These are phyloP conservation scores for Leptothorax acervorum DNA, from an alignment of 2,888 invertebrate species.

Conservation along the genomic window DNA sequence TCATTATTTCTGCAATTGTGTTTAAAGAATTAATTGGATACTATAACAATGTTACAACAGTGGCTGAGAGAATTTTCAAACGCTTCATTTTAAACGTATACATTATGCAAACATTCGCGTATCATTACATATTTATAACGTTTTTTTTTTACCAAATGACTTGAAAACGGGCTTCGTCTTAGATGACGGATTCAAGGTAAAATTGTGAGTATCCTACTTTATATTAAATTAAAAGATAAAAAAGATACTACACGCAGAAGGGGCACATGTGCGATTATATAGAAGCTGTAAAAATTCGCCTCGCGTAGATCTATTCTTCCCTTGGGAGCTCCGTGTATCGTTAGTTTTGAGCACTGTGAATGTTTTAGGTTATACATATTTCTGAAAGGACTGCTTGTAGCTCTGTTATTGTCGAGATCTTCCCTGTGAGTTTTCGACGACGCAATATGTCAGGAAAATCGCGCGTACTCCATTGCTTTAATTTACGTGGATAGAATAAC, in stretches of 20 bases:
- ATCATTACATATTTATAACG: background rate
- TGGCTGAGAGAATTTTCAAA: background rate
- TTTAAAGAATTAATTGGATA: background rate
- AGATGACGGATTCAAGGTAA: background rate
- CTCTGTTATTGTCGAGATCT: conserved; percentile 74
- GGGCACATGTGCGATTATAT: background rate
- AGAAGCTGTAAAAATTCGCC: conserved; percentile 25
- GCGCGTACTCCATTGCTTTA: conserved; percentile 48
- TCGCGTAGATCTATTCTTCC: conserved; percentile 65
- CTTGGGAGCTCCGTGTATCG: conserved; percentile 32
- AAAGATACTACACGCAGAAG: background rate
- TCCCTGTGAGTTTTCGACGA: conserved; percentile 57
- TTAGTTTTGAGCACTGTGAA: conserved; percentile 52
- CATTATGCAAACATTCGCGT: background rate
- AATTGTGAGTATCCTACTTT: background rate
- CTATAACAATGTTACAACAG: background rate
- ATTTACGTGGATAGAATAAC: conserved; percentile 65
- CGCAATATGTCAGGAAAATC: conserved; percentile 42
- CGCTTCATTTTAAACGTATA: background rate
- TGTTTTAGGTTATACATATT: conserved; percentile 49
- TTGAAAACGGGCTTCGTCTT: conserved; percentile 16
- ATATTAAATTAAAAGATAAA: background rate
- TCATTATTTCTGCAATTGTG: background rate
- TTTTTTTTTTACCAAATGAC: background rate
- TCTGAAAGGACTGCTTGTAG: conserved; percentile 67